Percentiles rank a stretch among this genome's conserved stretches.
Evolutionary conservation across 2,888 invertebrate genomes (phyloP).

Genomic region (Argyresthia goedartella): DNA sequence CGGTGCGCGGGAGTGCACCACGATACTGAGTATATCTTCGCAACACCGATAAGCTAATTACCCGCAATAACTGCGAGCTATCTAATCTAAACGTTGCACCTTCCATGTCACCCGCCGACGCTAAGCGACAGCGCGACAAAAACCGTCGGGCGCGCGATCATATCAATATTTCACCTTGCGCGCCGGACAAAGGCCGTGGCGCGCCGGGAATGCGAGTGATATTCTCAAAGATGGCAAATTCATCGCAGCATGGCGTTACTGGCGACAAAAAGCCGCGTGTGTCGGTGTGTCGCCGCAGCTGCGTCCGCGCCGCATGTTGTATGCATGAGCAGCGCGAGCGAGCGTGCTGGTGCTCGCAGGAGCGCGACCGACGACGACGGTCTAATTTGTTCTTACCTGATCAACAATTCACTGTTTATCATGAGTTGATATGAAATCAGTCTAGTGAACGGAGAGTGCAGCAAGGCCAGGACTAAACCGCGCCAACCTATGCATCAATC

Average conservation of each 20-base stretch:
- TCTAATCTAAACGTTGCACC: neutral
- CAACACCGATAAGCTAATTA: neutral
- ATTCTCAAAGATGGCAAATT: constrained; percentile 1
- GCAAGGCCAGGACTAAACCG: too few species aligned
- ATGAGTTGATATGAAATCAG: too few species aligned
- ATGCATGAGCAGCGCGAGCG: neutral
- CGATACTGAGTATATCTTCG: too few species aligned
- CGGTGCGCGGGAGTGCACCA: neutral
- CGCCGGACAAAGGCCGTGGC: neutral
- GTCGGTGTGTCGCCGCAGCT: constrained; percentile 4
- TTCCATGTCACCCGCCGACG: neutral
- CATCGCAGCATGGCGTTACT: neutral
- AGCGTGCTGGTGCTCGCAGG: too few species aligned
- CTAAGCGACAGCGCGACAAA: constrained; percentile 1
- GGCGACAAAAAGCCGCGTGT: constrained; percentile 3
- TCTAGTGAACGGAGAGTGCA: too few species aligned
- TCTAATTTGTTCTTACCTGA: too few species aligned
- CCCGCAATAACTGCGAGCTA: neutral
- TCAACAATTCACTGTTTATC: too few species aligned
- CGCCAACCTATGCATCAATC: too few species aligned
- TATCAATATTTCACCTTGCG: neutral
- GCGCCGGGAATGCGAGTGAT: neutral
- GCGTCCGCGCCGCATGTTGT: neutral
- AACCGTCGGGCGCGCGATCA: neutral
- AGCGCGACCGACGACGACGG: too few species aligned